Percentiles rank a stretch among this genome's conserved stretches.
Evolutionary conservation across 1,140 invertebrate species (phyloP).

Genomic region (Bemisia tabaci): DNA sequence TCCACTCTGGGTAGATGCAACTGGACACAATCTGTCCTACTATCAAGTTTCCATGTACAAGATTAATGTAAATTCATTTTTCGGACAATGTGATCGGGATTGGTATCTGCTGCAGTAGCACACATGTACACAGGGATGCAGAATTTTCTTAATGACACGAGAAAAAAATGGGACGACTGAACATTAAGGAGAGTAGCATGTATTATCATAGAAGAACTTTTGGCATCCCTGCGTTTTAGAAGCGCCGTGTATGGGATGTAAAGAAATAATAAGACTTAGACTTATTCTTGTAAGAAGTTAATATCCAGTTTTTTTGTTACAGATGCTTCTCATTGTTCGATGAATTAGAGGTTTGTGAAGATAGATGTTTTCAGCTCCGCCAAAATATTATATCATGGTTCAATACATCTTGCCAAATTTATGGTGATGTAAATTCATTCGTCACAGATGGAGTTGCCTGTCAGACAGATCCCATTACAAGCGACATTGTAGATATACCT

Average conservation of each 20-base stretch:
- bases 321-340: constrained; percentile 12
- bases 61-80: too few species aligned
- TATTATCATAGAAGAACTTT: too few species aligned
- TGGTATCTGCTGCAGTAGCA: too few species aligned
- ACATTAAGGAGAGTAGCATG: too few species aligned
- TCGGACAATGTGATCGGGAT: too few species aligned
- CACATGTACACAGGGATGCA: too few species aligned
- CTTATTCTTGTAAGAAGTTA: too few species aligned
- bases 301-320: constrained; percentile 5
- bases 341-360: constrained; percentile 9
- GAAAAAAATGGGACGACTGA: too few species aligned
- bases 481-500: not conserved
- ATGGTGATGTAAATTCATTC: not conserved
- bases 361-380: constrained; percentile 1
- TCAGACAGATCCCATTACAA: constrained; percentile 8
- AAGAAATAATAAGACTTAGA: too few species aligned
- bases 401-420: constrained; percentile 6
- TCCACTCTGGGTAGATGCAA: not conserved
- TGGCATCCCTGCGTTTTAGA: too few species aligned
- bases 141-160: too few species aligned
- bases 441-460: constrained; percentile 2
- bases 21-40: not conserved
- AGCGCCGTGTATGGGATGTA: too few species aligned
- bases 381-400: constrained; percentile 6
- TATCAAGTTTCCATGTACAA: not conserved